These are phyloP conservation scores for Bellardia bayeri DNA, from an alignment of 2,888 invertebrate species.

Conservation along the genomic window DNA sequence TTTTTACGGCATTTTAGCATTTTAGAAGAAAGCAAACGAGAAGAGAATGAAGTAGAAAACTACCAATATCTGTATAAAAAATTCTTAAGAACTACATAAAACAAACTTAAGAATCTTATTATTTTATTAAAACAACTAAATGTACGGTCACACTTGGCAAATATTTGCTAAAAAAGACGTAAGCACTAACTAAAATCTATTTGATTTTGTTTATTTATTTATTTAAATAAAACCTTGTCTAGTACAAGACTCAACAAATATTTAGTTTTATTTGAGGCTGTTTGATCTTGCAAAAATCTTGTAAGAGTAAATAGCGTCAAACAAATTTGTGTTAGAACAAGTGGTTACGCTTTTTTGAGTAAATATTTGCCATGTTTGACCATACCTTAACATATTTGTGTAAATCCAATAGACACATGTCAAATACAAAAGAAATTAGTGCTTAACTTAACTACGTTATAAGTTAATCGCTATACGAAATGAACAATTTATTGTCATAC, in stretches of 20 bases:
- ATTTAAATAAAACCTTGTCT: no score
- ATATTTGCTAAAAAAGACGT: no score
- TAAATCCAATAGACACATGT: background rate
- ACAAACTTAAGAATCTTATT: background rate
- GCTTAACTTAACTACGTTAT: background rate
- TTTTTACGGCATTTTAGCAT: slow-evolving; percentile 22
- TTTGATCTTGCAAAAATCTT: no score
- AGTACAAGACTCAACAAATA: no score
- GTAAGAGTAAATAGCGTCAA: no score
- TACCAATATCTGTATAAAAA: background rate
- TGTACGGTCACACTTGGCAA: no score
- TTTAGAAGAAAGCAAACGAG: background rate
- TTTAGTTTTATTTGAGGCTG: no score
- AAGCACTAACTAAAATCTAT: no score
- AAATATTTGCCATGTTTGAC: no score
- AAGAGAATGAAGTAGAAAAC: background rate
- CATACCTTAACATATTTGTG: background rate
- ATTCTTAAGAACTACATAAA: background rate
- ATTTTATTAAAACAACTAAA: background rate
- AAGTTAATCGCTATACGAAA: background rate
- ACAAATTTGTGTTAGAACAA: no score
- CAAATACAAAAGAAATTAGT: background rate
- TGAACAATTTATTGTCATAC: background rate
- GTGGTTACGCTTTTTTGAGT: no score
- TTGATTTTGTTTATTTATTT: no score